Evolutionary conservation across 2,113 vertebrate species (phyloP), one percentile per base, ranked within the genome.

Genomic region (Spea multiplicata): DNA sequence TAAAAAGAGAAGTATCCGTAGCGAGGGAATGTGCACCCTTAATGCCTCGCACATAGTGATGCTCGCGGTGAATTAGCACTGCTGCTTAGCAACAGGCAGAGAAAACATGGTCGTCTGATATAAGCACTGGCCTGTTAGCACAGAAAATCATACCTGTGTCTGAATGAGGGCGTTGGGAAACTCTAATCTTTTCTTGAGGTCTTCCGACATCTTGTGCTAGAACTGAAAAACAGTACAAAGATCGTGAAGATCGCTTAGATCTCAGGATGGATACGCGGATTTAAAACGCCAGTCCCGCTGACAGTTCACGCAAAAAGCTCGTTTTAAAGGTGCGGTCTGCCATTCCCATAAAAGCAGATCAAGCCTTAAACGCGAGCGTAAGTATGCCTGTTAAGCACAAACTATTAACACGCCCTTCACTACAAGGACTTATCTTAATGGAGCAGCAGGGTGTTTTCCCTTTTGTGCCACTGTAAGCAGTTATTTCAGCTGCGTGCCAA

Each of bases 111-210:
- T 30, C 30, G 30, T 30, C 30, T 30, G 30, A 30, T 2, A 30
- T 30, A 30, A 30, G 30, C 30, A 30, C 30, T 30, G 30, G 30
- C 30, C 30, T 2, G 30, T 30, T 30, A 73, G 55, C 9, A 81
- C 13, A 62, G 75, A 84, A 46, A 81, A 67, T 83, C 85, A 90
- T 89, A 97, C 97, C 96, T 99, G 96, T 69, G 94, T 94, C 73
- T 98, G 96, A 79, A 98, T 88, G 83, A 94, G 84, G 3, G 92
- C 86, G 86, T 93, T 97, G 84, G 92, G 93, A 88, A 99, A 99
- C 76, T 96, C 95, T 85, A 99, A 93, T 14, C 89, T 91, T 65
- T 90, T 92, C 85, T 90, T 96, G 83, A 98, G 88, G 84, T 91
- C 88, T 81, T 97, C 96, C 70, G 87, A 90, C 93, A 93, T 94